phyloP scores from a whole-genome alignment of 1,140 invertebrate genomes.

The Platyscapa corneri region DNA sequence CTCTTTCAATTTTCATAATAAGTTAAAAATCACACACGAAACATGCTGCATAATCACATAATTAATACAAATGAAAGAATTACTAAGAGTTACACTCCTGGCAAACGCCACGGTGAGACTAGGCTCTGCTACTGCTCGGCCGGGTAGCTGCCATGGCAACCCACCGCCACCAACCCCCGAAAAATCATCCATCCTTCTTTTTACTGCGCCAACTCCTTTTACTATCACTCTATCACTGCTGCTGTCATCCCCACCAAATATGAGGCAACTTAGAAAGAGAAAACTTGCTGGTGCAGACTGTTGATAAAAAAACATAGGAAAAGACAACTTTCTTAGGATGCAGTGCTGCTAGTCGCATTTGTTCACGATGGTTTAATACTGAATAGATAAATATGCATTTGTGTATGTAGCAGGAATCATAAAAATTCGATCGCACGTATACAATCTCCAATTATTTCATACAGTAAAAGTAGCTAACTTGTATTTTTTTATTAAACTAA shows the following conservation, averaged over 20 bases:
- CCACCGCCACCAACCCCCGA: slow-evolving; percentile 45
- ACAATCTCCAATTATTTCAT: not conserved
- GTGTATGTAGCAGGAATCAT: not conserved
- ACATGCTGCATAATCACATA: not conserved
- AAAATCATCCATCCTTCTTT: not conserved
- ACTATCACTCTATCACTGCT: not conserved
- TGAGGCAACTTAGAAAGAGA: slow-evolving; percentile 14
- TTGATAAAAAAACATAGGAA: not conserved
- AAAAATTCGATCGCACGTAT: not conserved
- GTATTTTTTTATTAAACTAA: not conserved
- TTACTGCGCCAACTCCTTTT: not conserved
- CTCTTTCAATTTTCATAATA: not conserved
- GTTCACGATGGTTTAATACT: not conserved
- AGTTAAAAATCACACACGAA: not conserved
- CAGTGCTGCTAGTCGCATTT: slow-evolving; percentile 10
- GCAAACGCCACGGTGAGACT: slow-evolving; percentile 58
- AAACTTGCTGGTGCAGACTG: not conserved
- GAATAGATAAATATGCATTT: not conserved
- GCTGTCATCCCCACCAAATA: not conserved
- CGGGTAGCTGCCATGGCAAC: slow-evolving; percentile 72
- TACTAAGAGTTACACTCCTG: slow-evolving; percentile 52
- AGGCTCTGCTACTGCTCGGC: slow-evolving; percentile 65
- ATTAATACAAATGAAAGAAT: not conserved
- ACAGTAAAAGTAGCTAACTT: not conserved
- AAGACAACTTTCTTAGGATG: slow-evolving; percentile 12